Percentiles rank a stretch among this genome's conserved stretches.
Evolutionary conservation across 2,797 vertebrate genomes (phyloP).

Genomic region (Myripristis murdjan): DNA sequence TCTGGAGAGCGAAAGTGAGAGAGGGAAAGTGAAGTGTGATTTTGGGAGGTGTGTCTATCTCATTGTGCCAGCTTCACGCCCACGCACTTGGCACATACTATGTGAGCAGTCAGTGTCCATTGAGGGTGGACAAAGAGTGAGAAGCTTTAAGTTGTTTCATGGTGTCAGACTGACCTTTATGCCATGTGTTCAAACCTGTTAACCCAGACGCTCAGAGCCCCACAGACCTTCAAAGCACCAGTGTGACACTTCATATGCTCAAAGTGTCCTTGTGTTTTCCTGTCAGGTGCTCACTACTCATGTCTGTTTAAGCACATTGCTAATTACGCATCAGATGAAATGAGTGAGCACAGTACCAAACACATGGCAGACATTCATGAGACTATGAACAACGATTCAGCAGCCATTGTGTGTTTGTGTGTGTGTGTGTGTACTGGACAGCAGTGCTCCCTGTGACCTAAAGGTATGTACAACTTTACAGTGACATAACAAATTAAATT

Average conservation of each 20-base stretch:
- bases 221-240: background rate
- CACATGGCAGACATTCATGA: background rate
- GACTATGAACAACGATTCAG: background rate
- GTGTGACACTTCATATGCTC: background rate
- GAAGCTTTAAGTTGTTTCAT: conserved; percentile 6
- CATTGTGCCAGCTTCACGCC: conserved; percentile 42
- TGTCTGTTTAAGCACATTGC: background rate
- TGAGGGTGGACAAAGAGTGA: background rate
- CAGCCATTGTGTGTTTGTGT: too few species aligned
- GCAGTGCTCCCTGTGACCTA: too few species aligned
- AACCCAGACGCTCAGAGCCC: conserved; percentile 10
- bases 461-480: too few species aligned
- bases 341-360: background rate
- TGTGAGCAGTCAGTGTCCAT: conserved; percentile 17
- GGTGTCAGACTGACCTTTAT: conserved; percentile 21
- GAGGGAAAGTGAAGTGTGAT: conserved; percentile 12
- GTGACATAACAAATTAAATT: too few species aligned
- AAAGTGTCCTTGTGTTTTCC: conserved; percentile 11
- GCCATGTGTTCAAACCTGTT: background rate
- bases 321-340: background rate
- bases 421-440: too few species aligned
- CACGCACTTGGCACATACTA: conserved; percentile 41
- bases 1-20: background rate
- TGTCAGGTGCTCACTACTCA: conserved; percentile 3
- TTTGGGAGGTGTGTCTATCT: conserved; percentile 16